These are phyloP conservation scores for Sceliomorpha sp. DNA, from an alignment of 2,888 invertebrate species.

Conservation along the genomic window DNA sequence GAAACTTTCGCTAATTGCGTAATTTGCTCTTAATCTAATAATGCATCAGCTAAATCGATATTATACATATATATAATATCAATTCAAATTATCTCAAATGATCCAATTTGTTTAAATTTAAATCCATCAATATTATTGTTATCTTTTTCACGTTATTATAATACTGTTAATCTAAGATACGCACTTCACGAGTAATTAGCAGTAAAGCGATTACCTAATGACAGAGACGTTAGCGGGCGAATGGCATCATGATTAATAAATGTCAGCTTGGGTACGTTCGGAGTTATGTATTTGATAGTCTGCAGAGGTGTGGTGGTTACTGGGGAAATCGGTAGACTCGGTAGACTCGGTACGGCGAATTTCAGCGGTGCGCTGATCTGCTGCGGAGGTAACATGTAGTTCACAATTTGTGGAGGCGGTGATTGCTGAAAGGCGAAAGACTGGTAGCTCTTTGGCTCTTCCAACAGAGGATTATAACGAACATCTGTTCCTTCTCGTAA, in stretches of 20 bases:
- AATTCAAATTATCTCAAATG: too few species aligned
- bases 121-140: neutral
- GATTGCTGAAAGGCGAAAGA: slow-evolving; percentile 59
- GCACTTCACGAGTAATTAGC: neutral
- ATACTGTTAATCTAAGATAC: too few species aligned
- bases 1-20: too few species aligned
- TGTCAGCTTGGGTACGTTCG: slow-evolving; percentile 56
- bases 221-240: slow-evolving; percentile 40
- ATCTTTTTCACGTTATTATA: too few species aligned
- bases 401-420: slow-evolving; percentile 52
- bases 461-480: slow-evolving; percentile 41
- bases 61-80: too few species aligned
- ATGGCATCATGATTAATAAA: slow-evolving; percentile 53
- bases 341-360: slow-evolving; percentile 57
- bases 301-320: slow-evolving; percentile 58
- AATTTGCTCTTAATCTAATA: too few species aligned
- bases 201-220: slow-evolving; percentile 51
- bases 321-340: slow-evolving; percentile 59
- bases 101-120: too few species aligned
- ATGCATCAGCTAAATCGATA: too few species aligned
- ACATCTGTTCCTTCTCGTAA: slow-evolving; percentile 33
- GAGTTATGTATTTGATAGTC: slow-evolving; percentile 57
- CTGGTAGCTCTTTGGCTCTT: slow-evolving; percentile 57
- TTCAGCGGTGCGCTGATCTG: slow-evolving; percentile 50
- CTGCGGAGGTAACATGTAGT: slow-evolving; percentile 54